Base-by-base conservation (phyloP, 2,797 vertebrate species). In the Caiman crocodilus region DNA sequence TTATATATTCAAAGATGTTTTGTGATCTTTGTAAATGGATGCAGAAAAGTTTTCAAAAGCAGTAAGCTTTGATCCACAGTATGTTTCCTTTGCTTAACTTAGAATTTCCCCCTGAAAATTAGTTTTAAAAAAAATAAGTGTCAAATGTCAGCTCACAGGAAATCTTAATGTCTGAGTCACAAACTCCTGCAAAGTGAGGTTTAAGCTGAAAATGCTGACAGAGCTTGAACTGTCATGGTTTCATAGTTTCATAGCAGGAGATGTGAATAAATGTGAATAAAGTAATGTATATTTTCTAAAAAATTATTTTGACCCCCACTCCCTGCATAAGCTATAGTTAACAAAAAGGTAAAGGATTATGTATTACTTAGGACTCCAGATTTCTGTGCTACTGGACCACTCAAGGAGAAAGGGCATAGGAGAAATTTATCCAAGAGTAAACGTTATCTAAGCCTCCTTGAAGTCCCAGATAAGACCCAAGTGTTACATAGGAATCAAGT, bases 291-390 rank as follows among this genome's bases (percentile, higher is more conserved):
- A 0, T 74, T 91, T 82, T 80, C 35, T 63, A 92, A 73, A 81
- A 20, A 12, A 32, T 60, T 93, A 57, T 77, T 81, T 89, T 79
- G 17, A 32, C 8, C 86, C 56, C 59, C 80, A 75, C 42, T 64
- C 23, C 61, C 50, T 94, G n/a, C 74, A 89, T 84, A 61, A 42
- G 7, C 21, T 84, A 57, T 81, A 93, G 61, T 58, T 84, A 88
- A 65, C 15, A 86, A 81, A 91, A 89, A 7, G 69, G 20, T 74
- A 75, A 9, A 14, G 2, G 7, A 65, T 79, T n/a, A 21, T 42
- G 12, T 58, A 55, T 57, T 63, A 63, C 77, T 90, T 81, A 82
- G 59, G 35, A 84, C 56, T 90, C 91, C 17, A 61, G 76, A 58
- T 30, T 90, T 85, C 82, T 78, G 2, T 15, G 84, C 59, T 15